A percentile compares a stretch with the other conserved stretches of the same genome.
Evolutionary conservation across 2,888 invertebrate species (phyloP).

Genomic region (Drosophila trichaetosa): DNA sequence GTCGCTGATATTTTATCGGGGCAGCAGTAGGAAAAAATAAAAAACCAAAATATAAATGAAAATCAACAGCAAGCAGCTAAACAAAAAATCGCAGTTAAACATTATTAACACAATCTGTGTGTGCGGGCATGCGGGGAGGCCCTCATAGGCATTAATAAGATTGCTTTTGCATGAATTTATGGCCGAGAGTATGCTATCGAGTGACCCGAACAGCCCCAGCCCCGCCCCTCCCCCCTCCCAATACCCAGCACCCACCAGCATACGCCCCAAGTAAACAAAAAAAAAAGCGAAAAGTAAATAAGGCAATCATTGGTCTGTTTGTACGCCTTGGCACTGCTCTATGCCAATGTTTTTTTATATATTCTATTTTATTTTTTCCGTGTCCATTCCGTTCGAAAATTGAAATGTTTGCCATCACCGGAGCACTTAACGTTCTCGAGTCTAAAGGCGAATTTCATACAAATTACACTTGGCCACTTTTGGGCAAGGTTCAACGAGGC

Average conservation of each 20-base stretch:
- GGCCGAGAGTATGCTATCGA: slow-evolving; percentile 50
- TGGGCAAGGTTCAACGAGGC: slow-evolving; percentile 70
- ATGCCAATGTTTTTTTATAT: slow-evolving; percentile 18
- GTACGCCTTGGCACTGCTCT: neutral
- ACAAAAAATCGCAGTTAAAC: slow-evolving; percentile 78
- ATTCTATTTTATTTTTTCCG: slow-evolving; percentile 13
- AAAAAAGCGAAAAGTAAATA: slow-evolving; percentile 45
- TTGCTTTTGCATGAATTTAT: slow-evolving; percentile 80
- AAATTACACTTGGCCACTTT: slow-evolving; percentile 75
- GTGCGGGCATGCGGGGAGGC: slow-evolving; percentile 27
- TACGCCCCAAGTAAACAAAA: slow-evolving; percentile 28
- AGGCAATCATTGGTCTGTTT: slow-evolving; percentile 24
- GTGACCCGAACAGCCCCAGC: slow-evolving; percentile 38
- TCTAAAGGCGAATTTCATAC: slow-evolving; percentile 61
- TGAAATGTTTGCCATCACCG: slow-evolving; percentile 74
- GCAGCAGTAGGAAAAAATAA: slow-evolving; percentile 22
- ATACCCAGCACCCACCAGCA: neutral
- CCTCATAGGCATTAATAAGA: slow-evolving; percentile 77
- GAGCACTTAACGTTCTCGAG: slow-evolving; percentile 40
- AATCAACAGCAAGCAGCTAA: slow-evolving; percentile 20
- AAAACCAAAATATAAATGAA: neutral
- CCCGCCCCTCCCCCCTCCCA: neutral
- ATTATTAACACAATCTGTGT: slow-evolving; percentile 74
- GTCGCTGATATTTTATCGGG: slow-evolving; percentile 62
- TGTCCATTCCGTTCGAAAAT: slow-evolving; percentile 57